Percentiles rank a stretch among this genome's conserved stretches.
phyloP scores from a whole-genome alignment of 2,113 vertebrate species.

The Spea multiplicata region DNA sequence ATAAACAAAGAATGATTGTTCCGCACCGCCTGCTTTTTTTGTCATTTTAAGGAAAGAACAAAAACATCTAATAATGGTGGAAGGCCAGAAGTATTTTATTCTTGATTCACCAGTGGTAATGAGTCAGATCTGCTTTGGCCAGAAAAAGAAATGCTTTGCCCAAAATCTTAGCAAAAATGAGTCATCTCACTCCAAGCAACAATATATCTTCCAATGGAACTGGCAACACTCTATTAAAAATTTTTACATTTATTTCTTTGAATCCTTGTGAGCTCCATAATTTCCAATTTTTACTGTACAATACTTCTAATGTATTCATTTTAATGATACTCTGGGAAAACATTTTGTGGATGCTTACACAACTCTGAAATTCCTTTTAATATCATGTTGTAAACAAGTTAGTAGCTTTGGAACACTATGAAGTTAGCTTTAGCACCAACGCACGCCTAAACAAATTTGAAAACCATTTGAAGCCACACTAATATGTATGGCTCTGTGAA shows the following conservation, averaged over 20 bases:
- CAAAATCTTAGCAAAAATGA: conserved; percentile 72
- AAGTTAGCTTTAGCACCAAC: background rate
- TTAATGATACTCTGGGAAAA: conserved; percentile 43
- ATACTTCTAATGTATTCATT: conserved; percentile 28
- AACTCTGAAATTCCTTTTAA: conserved; percentile 25
- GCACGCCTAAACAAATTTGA: too few species aligned
- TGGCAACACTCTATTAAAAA: conserved; percentile 63
- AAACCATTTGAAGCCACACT: too few species aligned
- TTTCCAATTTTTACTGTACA: conserved; percentile 32
- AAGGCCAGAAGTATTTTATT: conserved; percentile 71
- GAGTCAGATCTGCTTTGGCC: conserved; percentile 77
- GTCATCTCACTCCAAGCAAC: conserved; percentile 74
- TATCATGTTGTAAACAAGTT: conserved; percentile 14
- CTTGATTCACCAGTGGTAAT: conserved; percentile 72
- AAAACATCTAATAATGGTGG: conserved; percentile 66
- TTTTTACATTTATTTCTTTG: conserved; percentile 61
- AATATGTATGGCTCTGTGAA: too few species aligned
- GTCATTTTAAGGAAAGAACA: conserved; percentile 55
- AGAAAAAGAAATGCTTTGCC: conserved; percentile 70
- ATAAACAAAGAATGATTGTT: conserved; percentile 44
- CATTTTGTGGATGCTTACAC: conserved; percentile 2
- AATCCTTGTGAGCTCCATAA: conserved; percentile 51
- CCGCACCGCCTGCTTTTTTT: conserved; percentile 14
- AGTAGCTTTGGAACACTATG: background rate
- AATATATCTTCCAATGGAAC: conserved; percentile 69